Evolutionary conservation across 2,797 vertebrate genomes (phyloP).

Genomic region (Chelon auratus): DNA sequence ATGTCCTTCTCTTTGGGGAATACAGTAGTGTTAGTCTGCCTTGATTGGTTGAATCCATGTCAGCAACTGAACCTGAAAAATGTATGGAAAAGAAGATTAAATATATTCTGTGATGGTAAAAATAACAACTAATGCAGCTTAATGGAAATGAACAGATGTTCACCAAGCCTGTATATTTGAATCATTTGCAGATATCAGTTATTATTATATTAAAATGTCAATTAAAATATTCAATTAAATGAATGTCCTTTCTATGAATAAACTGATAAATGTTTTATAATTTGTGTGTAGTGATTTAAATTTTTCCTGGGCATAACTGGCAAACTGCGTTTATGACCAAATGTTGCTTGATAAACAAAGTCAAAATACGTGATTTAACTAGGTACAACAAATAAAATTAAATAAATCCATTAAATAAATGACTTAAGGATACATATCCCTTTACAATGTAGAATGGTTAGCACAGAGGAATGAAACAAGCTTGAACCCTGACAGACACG

Average conservation of each 20-base stretch:
- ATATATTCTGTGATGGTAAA: not conserved
- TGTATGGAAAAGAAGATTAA: not conserved
- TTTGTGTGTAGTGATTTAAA: constrained; percentile 7
- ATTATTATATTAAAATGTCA: too few relatives aligned
- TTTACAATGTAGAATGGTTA: constrained; percentile 1
- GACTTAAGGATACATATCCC: constrained; percentile 1
- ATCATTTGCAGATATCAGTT: too few relatives aligned
- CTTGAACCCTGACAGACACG: constrained; percentile 22
- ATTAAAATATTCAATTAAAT: too few relatives aligned
- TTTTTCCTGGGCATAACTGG: not conserved
- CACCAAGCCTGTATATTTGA: too few relatives aligned
- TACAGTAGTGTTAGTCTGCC: not conserved
- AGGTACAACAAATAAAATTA: constrained; percentile 11
- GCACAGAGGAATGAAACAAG: constrained; percentile 12
- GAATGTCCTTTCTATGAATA: too few relatives aligned
- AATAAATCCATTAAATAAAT: constrained; percentile 2
- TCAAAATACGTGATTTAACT: not conserved
- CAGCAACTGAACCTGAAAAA: not conserved
- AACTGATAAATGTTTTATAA: not conserved
- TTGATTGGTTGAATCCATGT: not conserved
- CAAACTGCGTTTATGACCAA: not conserved
- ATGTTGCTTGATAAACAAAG: not conserved
- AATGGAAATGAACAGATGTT: too few relatives aligned
- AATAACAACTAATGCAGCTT: not conserved
- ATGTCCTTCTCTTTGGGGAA: constrained; percentile 36